Evolutionary conservation across 2,113 vertebrate genomes (phyloP).

Genomic region (Apteryx mantelli): DNA sequence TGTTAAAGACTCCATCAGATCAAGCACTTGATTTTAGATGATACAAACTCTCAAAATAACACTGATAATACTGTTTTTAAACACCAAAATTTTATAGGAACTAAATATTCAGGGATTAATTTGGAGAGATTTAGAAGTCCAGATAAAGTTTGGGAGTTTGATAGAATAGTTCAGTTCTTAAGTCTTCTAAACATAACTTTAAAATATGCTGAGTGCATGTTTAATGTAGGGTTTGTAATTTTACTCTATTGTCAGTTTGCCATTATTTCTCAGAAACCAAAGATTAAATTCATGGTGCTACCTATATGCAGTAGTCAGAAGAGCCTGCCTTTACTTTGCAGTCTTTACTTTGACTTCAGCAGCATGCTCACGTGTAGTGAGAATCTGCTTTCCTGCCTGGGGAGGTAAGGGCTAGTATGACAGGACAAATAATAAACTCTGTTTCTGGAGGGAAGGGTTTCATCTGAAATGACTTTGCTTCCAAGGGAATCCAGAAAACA

Average conservation of each 20-base stretch:
- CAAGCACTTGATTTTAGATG: not conserved
- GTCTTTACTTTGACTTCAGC: not conserved
- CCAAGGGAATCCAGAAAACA: conserved; percentile 22
- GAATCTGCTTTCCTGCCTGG: not conserved
- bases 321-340: not conserved
- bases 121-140: not conserved
- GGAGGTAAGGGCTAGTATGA: not conserved
- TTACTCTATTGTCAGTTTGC: not conserved
- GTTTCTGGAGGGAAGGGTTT: conserved; percentile 7
- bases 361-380: not conserved
- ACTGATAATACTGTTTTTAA: not conserved
- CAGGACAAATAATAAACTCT: not conserved
- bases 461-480: conserved; percentile 12
- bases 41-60: not conserved
- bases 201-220: no score
- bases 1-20: not conserved
- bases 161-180: not conserved
- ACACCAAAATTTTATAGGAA: not conserved
- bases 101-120: not conserved
- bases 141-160: not conserved
- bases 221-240: not conserved
- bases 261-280: not conserved
- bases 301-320: no score
- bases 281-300: no score
- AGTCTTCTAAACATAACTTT: no score